Evolutionary conservation across 1,140 invertebrate genomes (phyloP).

Genomic region (Ips nitidus): DNA sequence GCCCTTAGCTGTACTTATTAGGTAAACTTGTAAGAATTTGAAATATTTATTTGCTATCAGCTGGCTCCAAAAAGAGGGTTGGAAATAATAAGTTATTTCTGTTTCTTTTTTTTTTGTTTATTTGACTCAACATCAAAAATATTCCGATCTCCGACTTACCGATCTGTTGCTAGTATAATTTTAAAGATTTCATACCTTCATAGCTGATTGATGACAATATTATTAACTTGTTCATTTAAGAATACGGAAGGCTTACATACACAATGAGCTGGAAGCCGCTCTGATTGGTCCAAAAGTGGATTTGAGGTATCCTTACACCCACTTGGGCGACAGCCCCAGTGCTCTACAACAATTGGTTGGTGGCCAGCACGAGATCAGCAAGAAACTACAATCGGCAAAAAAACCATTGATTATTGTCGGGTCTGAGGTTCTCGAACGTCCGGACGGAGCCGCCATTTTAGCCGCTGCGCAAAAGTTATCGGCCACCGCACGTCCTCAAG

Average conservation of each 20-base stretch:
- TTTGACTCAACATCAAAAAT: no score
- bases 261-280: constrained; percentile 81
- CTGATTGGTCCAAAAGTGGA: constrained; percentile 90
- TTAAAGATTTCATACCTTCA: no score
- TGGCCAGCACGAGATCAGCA: constrained; percentile 75
- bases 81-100: no score
- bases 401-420: constrained; percentile 92
- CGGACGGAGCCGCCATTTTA: constrained; percentile 78
- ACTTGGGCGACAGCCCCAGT: constrained; percentile 78
- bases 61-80: no score
- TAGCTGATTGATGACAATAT: no score
- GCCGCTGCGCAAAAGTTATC: constrained; percentile 74
- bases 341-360: constrained; percentile 72
- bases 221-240: constrained; percentile 2
- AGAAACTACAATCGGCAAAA: constrained; percentile 77
- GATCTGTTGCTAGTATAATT: no score
- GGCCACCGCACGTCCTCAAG: constrained; percentile 52
- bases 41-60: no score
- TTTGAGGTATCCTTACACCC: constrained; percentile 91
- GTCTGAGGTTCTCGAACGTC: constrained; percentile 74
- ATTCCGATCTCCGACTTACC: no score
- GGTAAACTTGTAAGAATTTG: no score
- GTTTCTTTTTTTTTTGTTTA: no score
- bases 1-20: no score
- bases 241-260: constrained; percentile 56